A percentile compares a stretch with the other conserved stretches of the same genome.
Conservation (phyloP, 37 sponge, comb jelly and placozoan genomes). For the Chondrilla cf. caribensis region DNA sequence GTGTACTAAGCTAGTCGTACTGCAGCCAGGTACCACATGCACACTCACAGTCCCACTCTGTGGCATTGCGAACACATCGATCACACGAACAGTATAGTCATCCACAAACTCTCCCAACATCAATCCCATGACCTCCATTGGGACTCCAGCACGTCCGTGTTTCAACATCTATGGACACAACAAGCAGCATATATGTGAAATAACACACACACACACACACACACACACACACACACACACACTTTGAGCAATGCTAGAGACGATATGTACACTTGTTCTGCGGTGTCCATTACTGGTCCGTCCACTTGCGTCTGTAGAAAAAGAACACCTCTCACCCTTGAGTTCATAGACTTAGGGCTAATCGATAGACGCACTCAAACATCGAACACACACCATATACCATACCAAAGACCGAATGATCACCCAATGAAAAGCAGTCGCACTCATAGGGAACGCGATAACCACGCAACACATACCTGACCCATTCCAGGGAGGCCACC, state of each 20-base stretch:
- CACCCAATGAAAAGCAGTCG: neutral
- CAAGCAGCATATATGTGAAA: neutral
- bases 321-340: too few relatives aligned
- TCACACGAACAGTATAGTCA: slow-evolving; percentile 98
- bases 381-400: too few relatives aligned
- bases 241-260: slow-evolving; percentile 97
- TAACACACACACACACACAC: neutral
- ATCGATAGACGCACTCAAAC: too few relatives aligned
- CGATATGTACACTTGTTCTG: slow-evolving; percentile 98
- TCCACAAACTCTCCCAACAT: slow-evolving; percentile 99
- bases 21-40: too few relatives aligned
- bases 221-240: neutral
- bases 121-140: slow-evolving; percentile 99
- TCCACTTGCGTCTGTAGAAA: slow-evolving; percentile 57
- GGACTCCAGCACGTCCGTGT: slow-evolving; percentile 96
- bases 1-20: too few relatives aligned
- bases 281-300: slow-evolving; percentile 91
- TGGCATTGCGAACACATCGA: slow-evolving; percentile 99
- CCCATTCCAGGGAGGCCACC: slow-evolving; percentile 77
- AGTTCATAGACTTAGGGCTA: too few relatives aligned
- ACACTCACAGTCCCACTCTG: slow-evolving; percentile 97
- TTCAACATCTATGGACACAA: slow-evolving; percentile 28
- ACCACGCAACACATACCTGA: slow-evolving; percentile 66
- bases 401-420: too few relatives aligned
- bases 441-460: too few relatives aligned